Evolutionary conservation across 2,113 vertebrate species (phyloP).

Genomic region (Podarcis cretensis): DNA sequence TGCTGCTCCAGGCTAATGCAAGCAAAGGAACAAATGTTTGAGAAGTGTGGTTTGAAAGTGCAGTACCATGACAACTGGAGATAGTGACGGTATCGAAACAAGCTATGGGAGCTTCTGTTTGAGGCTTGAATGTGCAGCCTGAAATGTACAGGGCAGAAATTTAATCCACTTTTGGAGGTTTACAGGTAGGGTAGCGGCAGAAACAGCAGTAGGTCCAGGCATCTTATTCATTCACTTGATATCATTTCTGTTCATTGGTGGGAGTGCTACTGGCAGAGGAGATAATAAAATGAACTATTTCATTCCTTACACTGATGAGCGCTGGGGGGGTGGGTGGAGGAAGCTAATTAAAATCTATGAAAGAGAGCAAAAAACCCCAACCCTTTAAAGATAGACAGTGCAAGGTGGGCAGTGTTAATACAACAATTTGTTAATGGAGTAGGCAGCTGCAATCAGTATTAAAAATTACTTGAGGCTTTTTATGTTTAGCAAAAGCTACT

Average conservation of each 20-base stretch:
- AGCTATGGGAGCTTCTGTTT: neutral
- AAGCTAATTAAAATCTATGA: constrained; percentile 64
- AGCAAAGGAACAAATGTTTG: constrained; percentile 40
- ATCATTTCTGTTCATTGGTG: constrained; percentile 7
- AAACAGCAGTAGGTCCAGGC: neutral
- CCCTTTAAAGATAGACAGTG: constrained; percentile 51
- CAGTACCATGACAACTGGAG: constrained; percentile 32
- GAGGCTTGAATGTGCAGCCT: neutral
- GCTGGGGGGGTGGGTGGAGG: constrained; percentile 12
- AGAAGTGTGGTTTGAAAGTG: constrained; percentile 43
- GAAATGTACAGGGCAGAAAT: neutral
- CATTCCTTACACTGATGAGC: constrained; percentile 38
- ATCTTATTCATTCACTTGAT: neutral
- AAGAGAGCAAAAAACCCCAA: constrained; percentile 37
- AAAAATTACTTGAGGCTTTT: constrained; percentile 64
- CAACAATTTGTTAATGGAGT: constrained; percentile 62
- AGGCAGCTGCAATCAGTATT: constrained; percentile 59
- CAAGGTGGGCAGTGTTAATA: constrained; percentile 44
- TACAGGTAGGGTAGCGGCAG: neutral
- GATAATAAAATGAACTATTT: constrained; percentile 34
- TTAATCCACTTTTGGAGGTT: constrained; percentile 25
- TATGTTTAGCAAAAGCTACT: constrained; percentile 58
- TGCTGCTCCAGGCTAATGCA: constrained; percentile 48
- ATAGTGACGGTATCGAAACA: constrained; percentile 9
- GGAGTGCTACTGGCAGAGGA: constrained; percentile 31